Percentiles rank a stretch among this genome's conserved stretches.
These are phyloP conservation scores for Characodon lateralis DNA, from an alignment of 2,797 vertebrate species.

Conservation along the genomic window DNA sequence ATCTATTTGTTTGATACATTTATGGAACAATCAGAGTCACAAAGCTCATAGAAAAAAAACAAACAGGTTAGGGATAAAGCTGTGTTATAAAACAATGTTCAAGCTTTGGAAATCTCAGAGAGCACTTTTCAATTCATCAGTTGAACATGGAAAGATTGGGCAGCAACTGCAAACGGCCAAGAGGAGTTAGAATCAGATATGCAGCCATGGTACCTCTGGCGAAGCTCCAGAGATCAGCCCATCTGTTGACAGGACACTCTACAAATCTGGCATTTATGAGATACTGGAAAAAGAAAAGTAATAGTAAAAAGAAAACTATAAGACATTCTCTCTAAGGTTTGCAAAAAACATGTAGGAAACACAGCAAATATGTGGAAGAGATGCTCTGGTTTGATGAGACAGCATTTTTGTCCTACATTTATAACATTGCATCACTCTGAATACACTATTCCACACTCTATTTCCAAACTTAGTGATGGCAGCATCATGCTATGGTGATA, in stretches of 20 bases:
- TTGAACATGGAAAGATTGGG: neutral
- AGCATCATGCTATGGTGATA: neutral
- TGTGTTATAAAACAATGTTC: neutral
- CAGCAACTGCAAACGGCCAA: neutral
- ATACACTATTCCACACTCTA: neutral
- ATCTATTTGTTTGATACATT: too few species aligned
- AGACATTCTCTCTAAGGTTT: neutral
- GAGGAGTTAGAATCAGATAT: neutral
- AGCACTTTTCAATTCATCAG: neutral
- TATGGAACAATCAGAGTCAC: too few species aligned
- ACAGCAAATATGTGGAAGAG: neutral
- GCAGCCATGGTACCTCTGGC: neutral
- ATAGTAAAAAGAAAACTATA: neutral
- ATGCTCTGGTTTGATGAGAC: neutral
- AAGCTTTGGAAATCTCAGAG: too few species aligned
- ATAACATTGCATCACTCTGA: neutral
- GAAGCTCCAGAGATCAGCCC: neutral
- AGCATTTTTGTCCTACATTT: neutral
- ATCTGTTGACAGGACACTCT: neutral
- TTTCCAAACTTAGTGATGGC: neutral
- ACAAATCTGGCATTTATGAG: neutral
- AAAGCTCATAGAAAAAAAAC: neutral
- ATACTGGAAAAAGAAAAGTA: neutral
- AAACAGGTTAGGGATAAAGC: neutral
- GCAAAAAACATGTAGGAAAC: neutral